Evolutionary conservation across 2,797 vertebrate species (phyloP).

Genomic region (Pseudocheirus occidentalis): DNA sequence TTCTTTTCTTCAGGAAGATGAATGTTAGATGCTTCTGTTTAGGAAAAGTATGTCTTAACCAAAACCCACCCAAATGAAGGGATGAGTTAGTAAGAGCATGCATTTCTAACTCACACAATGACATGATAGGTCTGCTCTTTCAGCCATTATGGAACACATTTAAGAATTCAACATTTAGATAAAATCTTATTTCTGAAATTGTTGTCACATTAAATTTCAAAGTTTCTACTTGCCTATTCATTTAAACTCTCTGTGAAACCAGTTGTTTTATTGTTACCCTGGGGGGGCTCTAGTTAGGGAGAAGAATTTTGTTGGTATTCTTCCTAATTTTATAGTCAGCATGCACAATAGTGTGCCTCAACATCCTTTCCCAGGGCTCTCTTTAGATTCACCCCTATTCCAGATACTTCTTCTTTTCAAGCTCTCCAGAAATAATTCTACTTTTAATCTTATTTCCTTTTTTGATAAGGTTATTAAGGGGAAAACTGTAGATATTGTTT

Average conservation of each 20-base stretch:
- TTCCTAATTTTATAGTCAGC: constrained; percentile 25
- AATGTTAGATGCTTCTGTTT: background rate
- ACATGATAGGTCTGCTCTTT: constrained; percentile 35
- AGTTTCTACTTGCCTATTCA: constrained; percentile 36
- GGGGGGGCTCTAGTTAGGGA: constrained; percentile 2
- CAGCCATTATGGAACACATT: background rate
- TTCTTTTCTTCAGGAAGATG: background rate
- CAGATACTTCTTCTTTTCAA: constrained; percentile 25
- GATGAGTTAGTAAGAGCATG: background rate
- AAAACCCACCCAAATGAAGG: background rate
- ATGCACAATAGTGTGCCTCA: background rate
- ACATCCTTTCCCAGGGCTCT: background rate
- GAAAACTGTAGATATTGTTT: background rate
- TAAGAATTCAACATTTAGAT: constrained; percentile 1
- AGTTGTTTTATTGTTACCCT: constrained; percentile 34
- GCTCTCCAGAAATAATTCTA: constrained; percentile 7
- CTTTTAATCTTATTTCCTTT: background rate
- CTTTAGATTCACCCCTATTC: background rate
- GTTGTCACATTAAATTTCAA: background rate
- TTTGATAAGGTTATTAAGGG: background rate
- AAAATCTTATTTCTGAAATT: constrained; percentile 39
- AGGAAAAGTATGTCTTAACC: background rate
- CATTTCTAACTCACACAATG: constrained; percentile 21
- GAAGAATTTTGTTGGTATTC: constrained; percentile 6
- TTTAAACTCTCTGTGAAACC: constrained; percentile 40